Evolutionary conservation across 2,797 vertebrate genomes (phyloP), one percentile per base, ranked within the genome.

Genomic region (Liasis olivaceus): DNA sequence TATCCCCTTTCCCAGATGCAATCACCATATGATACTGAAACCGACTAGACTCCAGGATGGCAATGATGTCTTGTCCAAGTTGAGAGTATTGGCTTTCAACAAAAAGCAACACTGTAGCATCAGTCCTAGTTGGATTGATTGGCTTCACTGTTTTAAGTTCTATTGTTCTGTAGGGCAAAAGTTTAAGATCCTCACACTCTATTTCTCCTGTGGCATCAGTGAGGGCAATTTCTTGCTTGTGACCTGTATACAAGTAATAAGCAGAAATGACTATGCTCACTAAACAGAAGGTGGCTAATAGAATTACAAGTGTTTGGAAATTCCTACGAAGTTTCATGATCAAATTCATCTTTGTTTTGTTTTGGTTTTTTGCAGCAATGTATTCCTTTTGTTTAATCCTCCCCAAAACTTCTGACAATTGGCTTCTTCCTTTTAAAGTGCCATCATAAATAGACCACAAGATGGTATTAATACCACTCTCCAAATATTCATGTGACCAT

Each of bases 1-100:
- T 98, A 93, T 99, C 99, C 14, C 99, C 99, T 95, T 99, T 99
- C 54, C 99, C 98, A 3, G 99, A 98, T 0, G 98, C 98, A 1
- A 99, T 99, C 96, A 99, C 98, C 97, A 99, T 98, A 88, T 98
- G 98, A 96, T 99, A 99, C 88, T 96, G 98, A 96, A 99, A 99
- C 92, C 98, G 98, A 90, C 99, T 99, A 59, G 99, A 99, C 96
- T 99, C 99, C 5, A 99, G 96, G 93, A 99, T 98, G 89, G 98
- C 98, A 94, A 99, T 97, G 89, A 99, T 99, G 92, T 99, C 99
- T 97, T 99, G 99, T 59, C 99, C 99, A 66, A 99, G 97, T 96
- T 99, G 99, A 26, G 99, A 99, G 94, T 99, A 99, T 93, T 99
- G 99, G 90, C 99, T 99, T 95, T 99, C 99, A 94, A 99, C 99